phyloP scores from a whole-genome alignment of 2,797 vertebrate genomes.

The Neoniphon sammara region DNA sequence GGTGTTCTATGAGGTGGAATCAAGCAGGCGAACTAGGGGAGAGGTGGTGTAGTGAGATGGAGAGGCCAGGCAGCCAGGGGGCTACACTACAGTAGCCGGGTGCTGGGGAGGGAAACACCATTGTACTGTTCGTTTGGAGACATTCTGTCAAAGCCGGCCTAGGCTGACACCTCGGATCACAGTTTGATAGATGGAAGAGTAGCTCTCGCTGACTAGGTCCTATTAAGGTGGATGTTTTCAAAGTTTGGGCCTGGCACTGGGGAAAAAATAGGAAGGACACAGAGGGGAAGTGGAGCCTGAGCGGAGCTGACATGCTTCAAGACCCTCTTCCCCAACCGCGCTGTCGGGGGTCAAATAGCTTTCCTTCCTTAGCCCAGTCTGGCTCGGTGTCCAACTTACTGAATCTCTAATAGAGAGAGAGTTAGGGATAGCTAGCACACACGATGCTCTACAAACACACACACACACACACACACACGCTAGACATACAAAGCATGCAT shows the following conservation, averaged over 20 bases:
- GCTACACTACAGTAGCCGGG: constrained; percentile 74
- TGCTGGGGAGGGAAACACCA: constrained; percentile 78
- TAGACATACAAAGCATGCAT: constrained; percentile 47
- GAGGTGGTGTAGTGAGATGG: constrained; percentile 76
- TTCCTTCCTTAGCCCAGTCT: constrained; percentile 71
- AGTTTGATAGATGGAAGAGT: constrained; percentile 84
- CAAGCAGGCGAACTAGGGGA: constrained; percentile 74
- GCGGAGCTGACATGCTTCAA: constrained; percentile 85
- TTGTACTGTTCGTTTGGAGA: constrained; percentile 82
- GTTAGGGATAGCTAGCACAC: constrained; percentile 42
- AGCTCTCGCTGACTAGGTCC: constrained; percentile 82
- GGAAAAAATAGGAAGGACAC: constrained; percentile 87
- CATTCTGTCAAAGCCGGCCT: constrained; percentile 83
- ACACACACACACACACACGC: constrained; percentile 32
- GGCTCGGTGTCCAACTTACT: constrained; percentile 77
- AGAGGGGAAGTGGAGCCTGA: constrained; percentile 85
- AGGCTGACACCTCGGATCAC: constrained; percentile 83
- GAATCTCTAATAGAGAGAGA: constrained; percentile 71
- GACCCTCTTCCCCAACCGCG: constrained; percentile 76
- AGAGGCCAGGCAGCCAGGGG: constrained; percentile 72
- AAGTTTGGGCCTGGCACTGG: constrained; percentile 86
- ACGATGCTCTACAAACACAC: constrained; percentile 34
- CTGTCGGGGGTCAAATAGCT: constrained; percentile 82
- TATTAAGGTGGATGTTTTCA: constrained; percentile 87
- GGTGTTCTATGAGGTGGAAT: constrained; percentile 79